These are phyloP conservation scores for Drosophila pullipes DNA, from an alignment of 2,888 invertebrate genomes.

Conservation along the genomic window DNA sequence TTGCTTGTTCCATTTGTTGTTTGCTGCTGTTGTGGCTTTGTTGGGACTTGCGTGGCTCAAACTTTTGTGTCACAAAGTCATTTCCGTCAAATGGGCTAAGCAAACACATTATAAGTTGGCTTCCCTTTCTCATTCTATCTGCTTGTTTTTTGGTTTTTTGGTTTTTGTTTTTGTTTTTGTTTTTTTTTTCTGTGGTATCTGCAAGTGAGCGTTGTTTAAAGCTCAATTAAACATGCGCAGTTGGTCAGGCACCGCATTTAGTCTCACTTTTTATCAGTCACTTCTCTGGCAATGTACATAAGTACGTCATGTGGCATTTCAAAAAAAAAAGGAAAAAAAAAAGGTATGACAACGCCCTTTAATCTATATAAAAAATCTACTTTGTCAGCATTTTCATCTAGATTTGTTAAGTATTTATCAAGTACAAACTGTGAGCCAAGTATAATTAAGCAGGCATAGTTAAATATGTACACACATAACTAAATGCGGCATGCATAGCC, in stretches of 20 bases:
- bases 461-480: not conserved
- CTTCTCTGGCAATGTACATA: no score
- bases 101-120: slow-evolving; percentile 52
- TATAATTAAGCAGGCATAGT: not conserved
- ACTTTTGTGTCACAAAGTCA: slow-evolving; percentile 57
- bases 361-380: not conserved
- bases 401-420: not conserved
- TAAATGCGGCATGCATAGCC: not conserved
- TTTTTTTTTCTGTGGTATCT: not conserved
- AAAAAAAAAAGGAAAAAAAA: not conserved
- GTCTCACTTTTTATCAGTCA: slow-evolving; percentile 19
- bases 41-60: slow-evolving; percentile 31
- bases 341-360: not conserved
- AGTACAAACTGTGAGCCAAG: no score
- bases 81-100: slow-evolving; percentile 59
- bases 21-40: slow-evolving; percentile 19
- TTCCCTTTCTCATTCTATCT: not conserved
- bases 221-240: slow-evolving; percentile 27
- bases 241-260: slow-evolving; percentile 19
- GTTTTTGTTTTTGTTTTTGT: not conserved
- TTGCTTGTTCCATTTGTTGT: slow-evolving; percentile 34
- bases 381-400: not conserved
- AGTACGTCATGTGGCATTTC: slow-evolving; percentile 17
- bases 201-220: slow-evolving; percentile 34
- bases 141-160: not conserved